A percentile compares a stretch with the other conserved stretches of the same genome.
Evolutionary conservation across 2,888 invertebrate genomes (phyloP).

Genomic region (Digitonthophagus gazella): DNA sequence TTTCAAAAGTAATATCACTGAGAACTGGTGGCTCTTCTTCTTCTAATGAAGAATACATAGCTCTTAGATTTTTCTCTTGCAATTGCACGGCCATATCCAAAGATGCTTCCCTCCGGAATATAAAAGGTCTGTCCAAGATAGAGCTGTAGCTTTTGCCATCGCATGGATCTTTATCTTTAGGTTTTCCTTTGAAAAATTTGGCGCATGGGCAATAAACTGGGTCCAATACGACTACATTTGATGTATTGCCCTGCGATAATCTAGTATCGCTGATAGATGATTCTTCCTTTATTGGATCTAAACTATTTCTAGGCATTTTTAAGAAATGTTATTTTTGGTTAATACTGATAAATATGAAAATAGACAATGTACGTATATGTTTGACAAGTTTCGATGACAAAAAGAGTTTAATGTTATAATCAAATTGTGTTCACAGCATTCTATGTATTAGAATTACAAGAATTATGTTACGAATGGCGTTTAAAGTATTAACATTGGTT

Average conservation of each 20-base stretch:
- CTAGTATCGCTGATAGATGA: neutral
- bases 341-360: neutral
- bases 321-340: neutral
- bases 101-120: slow-evolving; percentile 22
- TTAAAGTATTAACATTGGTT: too few species aligned
- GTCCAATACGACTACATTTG: neutral
- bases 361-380: neutral
- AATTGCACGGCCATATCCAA: slow-evolving; percentile 19
- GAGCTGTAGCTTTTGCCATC: slow-evolving; percentile 23
- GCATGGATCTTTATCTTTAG: neutral
- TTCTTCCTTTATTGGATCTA: slow-evolving; percentile 22
- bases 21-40: slow-evolving; percentile 1
- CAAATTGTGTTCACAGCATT: too few species aligned
- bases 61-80: slow-evolving; percentile 14
- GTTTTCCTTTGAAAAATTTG: neutral
- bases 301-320: neutral
- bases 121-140: slow-evolving; percentile 19
- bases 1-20: too few species aligned
- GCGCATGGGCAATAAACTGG: neutral
- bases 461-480: too few species aligned
- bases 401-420: neutral
- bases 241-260: too few species aligned
- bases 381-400: neutral
- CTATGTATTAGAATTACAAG: too few species aligned
- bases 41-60: neutral